Base-by-base conservation (phyloP, 2,888 invertebrate species). In the Euproctis similis region DNA sequence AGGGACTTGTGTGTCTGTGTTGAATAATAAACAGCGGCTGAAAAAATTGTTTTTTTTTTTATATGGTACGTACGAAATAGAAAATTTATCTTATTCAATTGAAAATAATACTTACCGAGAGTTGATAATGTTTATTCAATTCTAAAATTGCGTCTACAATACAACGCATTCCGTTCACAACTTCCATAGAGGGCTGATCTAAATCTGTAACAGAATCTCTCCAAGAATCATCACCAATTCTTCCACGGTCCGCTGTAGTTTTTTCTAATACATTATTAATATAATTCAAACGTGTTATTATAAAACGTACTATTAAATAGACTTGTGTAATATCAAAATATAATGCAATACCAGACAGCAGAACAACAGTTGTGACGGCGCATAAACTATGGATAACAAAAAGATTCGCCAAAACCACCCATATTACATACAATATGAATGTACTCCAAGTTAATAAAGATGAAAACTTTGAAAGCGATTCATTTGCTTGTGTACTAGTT, bases 41-140 rank as follows among this genome's bases (percentile, higher is more conserved):
- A n/a, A n/a, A n/a, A n/a, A n/a, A n/a, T n/a, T n/a, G n/a, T n/a
- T n/a, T n/a, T n/a, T n/a, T n/a, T n/a, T n/a, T n/a, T n/a, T n/a
- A n/a, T n/a, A n/a, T n/a, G n/a, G n/a, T n/a, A n/a, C n/a, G n/a
- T n/a, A n/a, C n/a, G n/a, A n/a, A n/a, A n/a, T n/a, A n/a, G n/a
- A n/a, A n/a, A n/a, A n/a, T n/a, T n/a, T n/a, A n/a, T n/a, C n/a
- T n/a, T n/a, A n/a, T n/a, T n/a, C n/a, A n/a, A n/a, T n/a, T n/a
- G n/a, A n/a, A n/a, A n/a, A n/a, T n/a, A n/a, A n/a, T 12, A 46
- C 61, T 63, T 53, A 72, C 73, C 34, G 64, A 45, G 16, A 61
- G 58, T 38, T 66, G 61, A 34, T 54, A 68, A 18, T 63, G 36
- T 19, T 57, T 47, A 28, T 54, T 53, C 22, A 66, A 53, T 32